A percentile compares a stretch with the other conserved stretches of the same genome.
Conservation (phyloP, 1,140 invertebrate genomes). For the Argopecten irradians region DNA sequence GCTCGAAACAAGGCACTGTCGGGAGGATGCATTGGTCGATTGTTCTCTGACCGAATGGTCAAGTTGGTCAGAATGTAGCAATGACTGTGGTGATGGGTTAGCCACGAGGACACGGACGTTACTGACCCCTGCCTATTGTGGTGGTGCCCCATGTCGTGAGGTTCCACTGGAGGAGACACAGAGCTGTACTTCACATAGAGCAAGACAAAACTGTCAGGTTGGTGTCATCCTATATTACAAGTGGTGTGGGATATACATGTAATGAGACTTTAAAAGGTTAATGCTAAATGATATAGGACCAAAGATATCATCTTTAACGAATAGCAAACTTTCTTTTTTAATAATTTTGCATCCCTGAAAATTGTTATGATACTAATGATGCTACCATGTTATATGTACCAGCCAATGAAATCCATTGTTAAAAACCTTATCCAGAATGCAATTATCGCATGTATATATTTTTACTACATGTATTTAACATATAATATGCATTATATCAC, state of each 20-base stretch:
- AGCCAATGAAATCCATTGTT: not conserved
- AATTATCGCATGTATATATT: too few relatives aligned
- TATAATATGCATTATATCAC: not conserved
- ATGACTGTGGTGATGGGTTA: slow-evolving; percentile 53
- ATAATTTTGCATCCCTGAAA: not conserved
- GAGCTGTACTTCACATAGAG: slow-evolving; percentile 45
- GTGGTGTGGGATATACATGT: not conserved
- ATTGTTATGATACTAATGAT: not conserved
- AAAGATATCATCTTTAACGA: slow-evolving; percentile 6
- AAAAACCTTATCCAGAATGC: too few relatives aligned
- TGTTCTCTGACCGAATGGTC: slow-evolving; percentile 56
- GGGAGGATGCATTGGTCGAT: slow-evolving; percentile 33
- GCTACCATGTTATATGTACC: not conserved
- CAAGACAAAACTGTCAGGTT: slow-evolving; percentile 52
- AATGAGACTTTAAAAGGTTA: not conserved
- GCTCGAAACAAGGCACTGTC: slow-evolving; percentile 43
- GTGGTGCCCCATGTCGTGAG: slow-evolving; percentile 49
- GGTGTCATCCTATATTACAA: not conserved
- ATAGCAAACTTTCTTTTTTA: not conserved
- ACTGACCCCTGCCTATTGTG: slow-evolving; percentile 56
- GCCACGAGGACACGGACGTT: slow-evolving; percentile 45
- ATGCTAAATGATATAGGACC: not conserved
- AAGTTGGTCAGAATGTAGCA: slow-evolving; percentile 53
- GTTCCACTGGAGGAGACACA: slow-evolving; percentile 35
- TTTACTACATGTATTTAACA: too few relatives aligned